Conservation (phyloP, 2,113 vertebrate species). For the Epinephelus lanceolatus region DNA sequence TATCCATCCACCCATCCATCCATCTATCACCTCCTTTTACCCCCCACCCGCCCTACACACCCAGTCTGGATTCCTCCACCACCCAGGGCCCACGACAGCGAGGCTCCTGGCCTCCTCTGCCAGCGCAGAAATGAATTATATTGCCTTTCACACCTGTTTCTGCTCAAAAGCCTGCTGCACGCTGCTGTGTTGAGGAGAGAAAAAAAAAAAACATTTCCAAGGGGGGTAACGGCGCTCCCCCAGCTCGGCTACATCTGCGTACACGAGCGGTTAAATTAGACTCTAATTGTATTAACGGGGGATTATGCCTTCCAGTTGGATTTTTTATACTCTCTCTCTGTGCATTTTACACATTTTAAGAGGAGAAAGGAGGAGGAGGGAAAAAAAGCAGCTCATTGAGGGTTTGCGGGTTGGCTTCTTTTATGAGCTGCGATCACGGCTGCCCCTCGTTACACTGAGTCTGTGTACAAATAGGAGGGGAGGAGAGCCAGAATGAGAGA, state of each 20-base stretch:
- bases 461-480: slow-evolving; percentile 98
- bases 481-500: slow-evolving; percentile 85
- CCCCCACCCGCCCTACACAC: slow-evolving; percentile 21
- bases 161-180: slow-evolving; percentile 88
- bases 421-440: slow-evolving; percentile 95
- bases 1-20: slow-evolving; percentile 13
- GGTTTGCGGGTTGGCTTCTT: slow-evolving; percentile 89
- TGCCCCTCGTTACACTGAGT: slow-evolving; percentile 92
- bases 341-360: slow-evolving; percentile 90
- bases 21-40: slow-evolving; percentile 35
- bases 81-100: slow-evolving; percentile 44
- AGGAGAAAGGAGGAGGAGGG: slow-evolving; percentile 41
- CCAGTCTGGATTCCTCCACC: slow-evolving; percentile 54
- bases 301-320: slow-evolving; percentile 93
- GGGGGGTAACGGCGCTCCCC: slow-evolving; percentile 78
- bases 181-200: slow-evolving; percentile 80
- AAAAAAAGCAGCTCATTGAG: slow-evolving; percentile 83
- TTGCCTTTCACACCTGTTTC: slow-evolving; percentile 96
- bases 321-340: slow-evolving; percentile 66
- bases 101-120: slow-evolving; percentile 77
- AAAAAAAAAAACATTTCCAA: slow-evolving; percentile 82
- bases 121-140: slow-evolving; percentile 90
- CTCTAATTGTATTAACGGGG: slow-evolving; percentile 97
- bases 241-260: slow-evolving; percentile 94
- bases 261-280: slow-evolving; percentile 95